Conservation (phyloP, 2,113 vertebrate species). For the Drymodes brunneopygia region DNA sequence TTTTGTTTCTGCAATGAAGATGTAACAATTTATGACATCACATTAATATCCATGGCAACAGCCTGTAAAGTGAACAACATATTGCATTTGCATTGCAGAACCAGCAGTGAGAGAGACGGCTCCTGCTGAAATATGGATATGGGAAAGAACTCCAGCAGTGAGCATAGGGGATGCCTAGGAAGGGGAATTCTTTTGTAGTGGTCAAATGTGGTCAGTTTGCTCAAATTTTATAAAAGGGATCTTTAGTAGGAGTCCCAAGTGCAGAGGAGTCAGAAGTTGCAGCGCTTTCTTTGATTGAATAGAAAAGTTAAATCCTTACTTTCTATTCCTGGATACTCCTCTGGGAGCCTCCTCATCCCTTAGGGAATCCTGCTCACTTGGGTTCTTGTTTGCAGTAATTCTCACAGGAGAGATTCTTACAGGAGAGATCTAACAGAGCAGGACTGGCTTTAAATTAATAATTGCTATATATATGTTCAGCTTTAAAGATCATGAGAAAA, state of each 20-base stretch:
- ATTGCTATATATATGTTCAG: neutral
- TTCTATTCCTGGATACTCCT: neutral
- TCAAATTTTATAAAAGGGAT: neutral
- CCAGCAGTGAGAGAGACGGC: neutral
- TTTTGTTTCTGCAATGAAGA: constrained; percentile 50
- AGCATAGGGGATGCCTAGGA: neutral
- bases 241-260: neutral
- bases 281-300: fast-evolving
- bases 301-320: neutral
- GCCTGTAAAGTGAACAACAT: constrained; percentile 39
- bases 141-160: neutral
- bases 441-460: neutral
- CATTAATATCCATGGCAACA: constrained; percentile 59
- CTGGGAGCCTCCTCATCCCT: neutral
- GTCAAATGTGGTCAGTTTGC: neutral
- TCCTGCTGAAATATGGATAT: neutral
- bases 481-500: neutral
- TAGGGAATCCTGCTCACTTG: neutral
- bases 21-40: constrained; percentile 60
- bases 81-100: constrained; percentile 56
- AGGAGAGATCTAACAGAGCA: neutral
- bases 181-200: neutral
- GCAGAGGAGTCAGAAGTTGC: neutral
- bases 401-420: neutral
- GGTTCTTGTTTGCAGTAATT: neutral